Evolutionary conservation across 2,888 invertebrate species (phyloP), one percentile per base, ranked within the genome.

Genomic region (Ypsolopha scabrella): DNA sequence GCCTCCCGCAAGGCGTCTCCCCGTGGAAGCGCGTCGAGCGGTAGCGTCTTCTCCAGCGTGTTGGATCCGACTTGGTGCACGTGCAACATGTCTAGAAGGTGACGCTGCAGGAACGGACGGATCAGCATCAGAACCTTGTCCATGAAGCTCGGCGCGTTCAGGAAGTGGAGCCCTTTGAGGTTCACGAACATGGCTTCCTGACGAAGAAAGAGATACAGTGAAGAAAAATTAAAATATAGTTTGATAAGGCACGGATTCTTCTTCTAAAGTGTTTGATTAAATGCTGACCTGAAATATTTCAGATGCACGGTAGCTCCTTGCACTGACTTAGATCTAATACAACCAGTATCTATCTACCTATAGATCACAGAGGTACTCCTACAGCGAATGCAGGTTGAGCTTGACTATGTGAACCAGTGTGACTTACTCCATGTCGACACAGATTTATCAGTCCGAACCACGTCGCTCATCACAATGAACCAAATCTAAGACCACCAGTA

Each of bases 61-160:
- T 80, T 82, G 10, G 83, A 57, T 1, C 70, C 74, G 1, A 66
- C 65, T 50, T 80, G 79, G 60, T 91, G 90, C 53, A 90, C 71
- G 50, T 77, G 75, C 43, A 89, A 62, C 54, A 85, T 69, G 7
- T 72, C 75, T 37, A 78, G 55, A 1, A 92, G 70, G 57, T 90
- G 89, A 57, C 90, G 91, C 64, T 92, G 92, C 88, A 93, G 87
- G 62, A 93, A 92, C 0, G 93, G 93, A 58, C 85, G 88, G 72
- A 92, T 87, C 52, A 93, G 67, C 44, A 89, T 87, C 71, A 93
- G 63, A 38, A 93, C 72, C 57, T 89, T 88, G 62, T 92, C 92
- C 82, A 93, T 89, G 54, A 92, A 89, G 0, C 91, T 83, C 0
- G 90, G 89, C 1, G 90, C 88, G 62, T 92, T 92, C 43, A 92